Evolutionary conservation across 2,888 invertebrate species (phyloP), one percentile per base, ranked within the genome.

Genomic region (Drosophila neotestacea): DNA sequence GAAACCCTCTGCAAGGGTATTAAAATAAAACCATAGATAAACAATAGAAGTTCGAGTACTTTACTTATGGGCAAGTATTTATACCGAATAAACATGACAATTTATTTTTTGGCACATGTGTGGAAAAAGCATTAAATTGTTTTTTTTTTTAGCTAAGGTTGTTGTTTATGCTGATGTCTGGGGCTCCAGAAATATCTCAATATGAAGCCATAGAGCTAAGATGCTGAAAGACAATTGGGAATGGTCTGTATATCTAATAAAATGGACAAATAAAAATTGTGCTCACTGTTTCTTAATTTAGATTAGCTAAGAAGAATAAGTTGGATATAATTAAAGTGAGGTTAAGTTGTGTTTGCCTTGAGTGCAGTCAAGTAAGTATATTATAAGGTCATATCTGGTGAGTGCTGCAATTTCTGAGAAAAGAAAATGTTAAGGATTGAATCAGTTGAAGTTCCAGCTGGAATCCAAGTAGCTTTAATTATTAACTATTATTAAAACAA

Each of bases 1-100:
- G 3, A 36, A 10, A 11, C 36, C 13, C 27, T 7, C 7, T 4
- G 39, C 6, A 13, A 39, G 39, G 4, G 22, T 42, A 9, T 42
- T 5, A 38, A 11, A 36, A 74, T 46, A 73, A 64, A 62, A 62
- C 60, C 58, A 32, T 51, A 47, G 54, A 58, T 44, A 59, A 59
- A 65, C 73, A 73, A 68, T 65, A 46, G 30, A 50, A 13, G 52
- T 51, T 22, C n/a, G 11, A 27, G 56, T 46, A 48, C 46, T 39
- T 46, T 46, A 56, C 32, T 16, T 32, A 36, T 44, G 39, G n/a
- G 32, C 27, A 58, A 47, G 27, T 60, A 47, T 73, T 59, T 63
- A 16, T 28, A 51, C 36, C 39, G 7, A 52, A 42, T 41, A 39
- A 55, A 59, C 61, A 65, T 59, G 38, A 63, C 54, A 52, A 41